Conservation (phyloP, 2,888 invertebrate genomes). For the Drosophila tripunctata region DNA sequence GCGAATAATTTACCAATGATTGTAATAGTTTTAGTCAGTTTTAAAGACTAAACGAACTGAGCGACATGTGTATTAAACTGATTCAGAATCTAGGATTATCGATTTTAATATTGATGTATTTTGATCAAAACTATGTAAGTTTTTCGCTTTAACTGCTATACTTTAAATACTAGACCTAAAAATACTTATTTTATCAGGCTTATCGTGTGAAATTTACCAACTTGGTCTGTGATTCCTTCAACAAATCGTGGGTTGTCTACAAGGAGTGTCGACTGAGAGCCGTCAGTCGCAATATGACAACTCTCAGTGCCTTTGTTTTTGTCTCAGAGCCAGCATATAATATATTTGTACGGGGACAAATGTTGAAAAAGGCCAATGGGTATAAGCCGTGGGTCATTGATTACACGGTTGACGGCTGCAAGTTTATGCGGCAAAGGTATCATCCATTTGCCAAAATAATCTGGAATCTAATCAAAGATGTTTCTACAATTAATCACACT, state of each 20-base stretch:
- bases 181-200: neutral
- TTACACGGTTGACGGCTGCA: constrained; percentile 15
- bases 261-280: constrained; percentile 22
- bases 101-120: neutral
- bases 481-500: constrained; percentile 4
- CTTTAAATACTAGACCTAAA: too few species aligned
- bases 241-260: constrained; percentile 16
- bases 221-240: constrained; percentile 24
- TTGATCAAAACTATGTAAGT: neutral
- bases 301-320: constrained; percentile 1
- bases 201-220: constrained; percentile 15
- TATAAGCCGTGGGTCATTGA: constrained; percentile 32
- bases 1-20: too few species aligned
- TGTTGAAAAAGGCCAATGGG: constrained; percentile 24
- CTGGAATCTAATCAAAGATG: neutral
- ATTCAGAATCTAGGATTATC: neutral
- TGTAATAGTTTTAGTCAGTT: neutral
- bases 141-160: neutral
- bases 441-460: constrained; percentile 17
- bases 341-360: neutral
- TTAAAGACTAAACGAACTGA: neutral
- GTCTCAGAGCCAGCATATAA: neutral
- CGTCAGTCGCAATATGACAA: constrained; percentile 22
- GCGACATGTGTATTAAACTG: neutral
- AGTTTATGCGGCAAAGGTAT: neutral